Evolutionary conservation across 2,888 invertebrate species (phyloP).

Genomic region (Pheosia gnoma): DNA sequence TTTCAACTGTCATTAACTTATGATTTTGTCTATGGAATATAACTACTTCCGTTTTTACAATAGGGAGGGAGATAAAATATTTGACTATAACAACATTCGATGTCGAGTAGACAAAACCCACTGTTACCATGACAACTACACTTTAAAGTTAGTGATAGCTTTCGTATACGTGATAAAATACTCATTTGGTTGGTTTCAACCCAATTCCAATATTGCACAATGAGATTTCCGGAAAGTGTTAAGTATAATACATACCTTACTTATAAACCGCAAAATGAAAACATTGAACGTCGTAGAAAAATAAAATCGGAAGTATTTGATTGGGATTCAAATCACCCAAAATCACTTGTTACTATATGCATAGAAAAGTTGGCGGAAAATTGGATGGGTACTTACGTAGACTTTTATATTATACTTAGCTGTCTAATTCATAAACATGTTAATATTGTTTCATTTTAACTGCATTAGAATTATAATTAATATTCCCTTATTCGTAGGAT

Average conservation of each 20-base stretch:
- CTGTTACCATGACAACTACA: not conserved
- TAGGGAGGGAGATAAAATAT: not conserved
- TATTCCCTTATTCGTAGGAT: constrained; percentile 44
- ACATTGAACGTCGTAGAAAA: constrained; percentile 67
- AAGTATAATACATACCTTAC: constrained; percentile 68
- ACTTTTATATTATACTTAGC: not conserved
- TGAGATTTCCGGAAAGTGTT: constrained; percentile 69
- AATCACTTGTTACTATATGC: constrained; percentile 73
- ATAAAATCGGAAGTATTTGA: constrained; percentile 79
- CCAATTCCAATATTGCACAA: constrained; percentile 16
- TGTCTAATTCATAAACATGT: too few species aligned
- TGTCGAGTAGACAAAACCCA: not conserved
- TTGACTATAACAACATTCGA: not conserved
- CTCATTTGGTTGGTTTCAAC: too few species aligned
- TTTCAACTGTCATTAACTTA: too few species aligned
- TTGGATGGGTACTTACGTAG: constrained; percentile 63
- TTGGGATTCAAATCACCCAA: constrained; percentile 78
- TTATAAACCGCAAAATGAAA: constrained; percentile 62
- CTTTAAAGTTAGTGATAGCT: not conserved
- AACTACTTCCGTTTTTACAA: not conserved
- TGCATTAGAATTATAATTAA: too few species aligned
- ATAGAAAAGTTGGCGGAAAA: constrained; percentile 75
- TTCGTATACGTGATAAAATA: too few species aligned
- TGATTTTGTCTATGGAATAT: not conserved
- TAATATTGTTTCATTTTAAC: too few species aligned